Evolutionary conservation across 2,113 vertebrate species (phyloP), one percentile per base, ranked within the genome.

Genomic region (Bubo bubo): DNA sequence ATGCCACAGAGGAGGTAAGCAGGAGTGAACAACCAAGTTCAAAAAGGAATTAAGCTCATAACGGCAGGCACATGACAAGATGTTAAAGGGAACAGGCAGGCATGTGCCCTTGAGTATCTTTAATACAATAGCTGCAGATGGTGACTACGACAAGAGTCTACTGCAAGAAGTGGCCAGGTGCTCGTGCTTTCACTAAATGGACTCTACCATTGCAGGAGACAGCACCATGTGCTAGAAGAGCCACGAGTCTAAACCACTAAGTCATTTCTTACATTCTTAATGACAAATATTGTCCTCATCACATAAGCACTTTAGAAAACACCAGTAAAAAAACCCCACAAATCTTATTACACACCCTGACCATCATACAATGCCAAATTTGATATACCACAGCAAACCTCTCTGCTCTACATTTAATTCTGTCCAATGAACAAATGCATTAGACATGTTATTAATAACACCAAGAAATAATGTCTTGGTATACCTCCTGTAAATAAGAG

Each of bases 101-200:
- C 39, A 20, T 1, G 5, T 21, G 45, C 56, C 66, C 43, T 50
- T 13, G 17, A 55, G 5, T 20, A 26, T 24, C 53, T 45, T 32
- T 17, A 63, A 39, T 24, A 30, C 8, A 45, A 8, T 3, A 68
- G 24, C 35, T 58, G 59, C 63, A 67, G 53, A 45, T 5, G 26
- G 59, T 18, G 52, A n/a, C 17, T 14, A 15, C 0, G 5, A n/a
- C 26, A 82, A 30, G 24, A 63, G 7, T 3, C 24, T 15, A 12
- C 59, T 52, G 55, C 43, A 32, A 50, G 26, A 67, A 39, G 55
- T 0, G 6, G 21, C 35, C 59, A 50, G 52, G 52, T 39, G 35
- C 59, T 56, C 2, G 2, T 18, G 41, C 41, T 81, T 47, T 34
- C 68, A 56, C 71, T 52, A 15, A 15, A 74, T 6, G 22, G 53